phyloP scores from a whole-genome alignment of 1,140 invertebrate genomes.

The Zaprionus nigranus region DNA sequence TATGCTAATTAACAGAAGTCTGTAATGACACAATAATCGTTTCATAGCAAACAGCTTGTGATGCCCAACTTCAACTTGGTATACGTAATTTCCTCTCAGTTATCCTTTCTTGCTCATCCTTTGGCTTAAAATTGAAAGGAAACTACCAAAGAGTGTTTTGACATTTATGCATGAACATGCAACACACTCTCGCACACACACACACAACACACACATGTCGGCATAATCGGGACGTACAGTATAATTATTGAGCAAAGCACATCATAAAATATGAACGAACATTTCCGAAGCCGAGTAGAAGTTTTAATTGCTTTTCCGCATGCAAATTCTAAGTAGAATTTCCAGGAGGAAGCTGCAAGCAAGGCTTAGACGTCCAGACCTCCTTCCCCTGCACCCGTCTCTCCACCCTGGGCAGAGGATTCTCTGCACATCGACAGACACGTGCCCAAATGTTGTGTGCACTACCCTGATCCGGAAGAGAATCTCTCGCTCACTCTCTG shows the following conservation, averaged over 20 bases:
- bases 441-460: constrained; percentile 13
- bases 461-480: constrained; percentile 25
- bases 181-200: neutral
- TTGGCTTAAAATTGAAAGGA: constrained; percentile 5
- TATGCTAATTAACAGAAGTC: constrained; percentile 4
- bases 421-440: constrained; percentile 6
- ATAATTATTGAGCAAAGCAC: constrained; percentile 63
- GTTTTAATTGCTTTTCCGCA: constrained; percentile 82
- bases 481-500: constrained; percentile 9
- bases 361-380: neutral
- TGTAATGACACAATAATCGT: neutral
- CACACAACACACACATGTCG: neutral
- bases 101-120: neutral
- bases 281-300: constrained; percentile 72
- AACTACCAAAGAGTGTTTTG: constrained; percentile 2
- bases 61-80: neutral
- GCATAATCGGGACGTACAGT: constrained; percentile 1
- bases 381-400: neutral
- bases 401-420: no score
- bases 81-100: neutral
- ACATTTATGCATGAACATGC: constrained; percentile 15
- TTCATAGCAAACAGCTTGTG: neutral
- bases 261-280: constrained; percentile 79
- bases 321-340: constrained; percentile 59
- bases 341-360: neutral